A percentile compares a stretch with the other conserved stretches of the same genome.
phyloP scores from a whole-genome alignment of 2,113 vertebrate species.

The Melanostigma gelatinosum region DNA sequence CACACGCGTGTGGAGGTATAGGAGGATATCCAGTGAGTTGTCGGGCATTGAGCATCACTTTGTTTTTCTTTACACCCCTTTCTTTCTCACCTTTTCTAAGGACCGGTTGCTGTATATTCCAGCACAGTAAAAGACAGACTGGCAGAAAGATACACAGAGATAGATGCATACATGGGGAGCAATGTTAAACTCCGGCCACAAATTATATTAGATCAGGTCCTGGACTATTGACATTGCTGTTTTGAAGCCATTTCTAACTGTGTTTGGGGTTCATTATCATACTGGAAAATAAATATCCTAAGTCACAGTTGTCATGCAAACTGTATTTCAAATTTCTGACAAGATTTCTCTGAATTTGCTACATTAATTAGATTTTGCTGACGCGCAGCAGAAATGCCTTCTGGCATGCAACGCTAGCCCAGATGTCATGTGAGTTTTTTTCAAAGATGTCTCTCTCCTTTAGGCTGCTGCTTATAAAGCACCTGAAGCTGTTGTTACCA shows the following conservation, averaged over 20 bases:
- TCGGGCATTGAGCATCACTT: not conserved
- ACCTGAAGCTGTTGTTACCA: constrained; percentile 6
- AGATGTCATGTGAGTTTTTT: not conserved
- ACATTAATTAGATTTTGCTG: not conserved
- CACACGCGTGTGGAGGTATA: not conserved
- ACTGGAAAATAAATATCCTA: not conserved
- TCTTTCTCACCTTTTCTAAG: not conserved
- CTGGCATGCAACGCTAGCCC: not conserved
- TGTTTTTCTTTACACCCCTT: not conserved
- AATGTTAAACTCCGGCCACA: not conserved
- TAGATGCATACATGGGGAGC: constrained; percentile 22
- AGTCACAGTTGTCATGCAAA: not conserved
- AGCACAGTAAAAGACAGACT: not conserved
- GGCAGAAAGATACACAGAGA: not conserved
- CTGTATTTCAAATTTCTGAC: not conserved
- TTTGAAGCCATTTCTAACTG: not conserved
- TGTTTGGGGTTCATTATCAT: not conserved
- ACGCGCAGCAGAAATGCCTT: not conserved
- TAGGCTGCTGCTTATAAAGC: not conserved
- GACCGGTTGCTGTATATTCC: not conserved
- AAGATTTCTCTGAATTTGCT: not conserved
- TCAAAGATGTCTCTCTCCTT: not conserved
- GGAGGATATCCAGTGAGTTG: not conserved
- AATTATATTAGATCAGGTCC: not conserved
- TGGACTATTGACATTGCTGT: not conserved